These are phyloP conservation scores for Porites lobata DNA, from an alignment of 92 coral and sea anemone genomes.

Conservation along the genomic window DNA sequence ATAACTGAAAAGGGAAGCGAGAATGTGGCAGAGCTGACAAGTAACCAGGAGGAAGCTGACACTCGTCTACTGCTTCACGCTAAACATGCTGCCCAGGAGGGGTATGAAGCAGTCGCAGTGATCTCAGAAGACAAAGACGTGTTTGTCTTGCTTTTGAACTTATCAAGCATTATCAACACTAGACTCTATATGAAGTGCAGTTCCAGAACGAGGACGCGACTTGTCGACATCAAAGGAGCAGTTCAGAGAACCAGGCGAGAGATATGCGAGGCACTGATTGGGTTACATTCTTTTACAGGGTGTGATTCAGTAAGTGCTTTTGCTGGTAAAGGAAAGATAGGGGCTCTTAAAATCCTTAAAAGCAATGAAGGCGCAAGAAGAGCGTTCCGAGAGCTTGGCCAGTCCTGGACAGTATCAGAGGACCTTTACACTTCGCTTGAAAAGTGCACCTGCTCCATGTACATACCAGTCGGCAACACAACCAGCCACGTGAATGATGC, in stretches of 20 bases:
- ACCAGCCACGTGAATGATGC: conserved; percentile 10
- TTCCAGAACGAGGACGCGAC: not conserved
- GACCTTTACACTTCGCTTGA: conserved; percentile 19
- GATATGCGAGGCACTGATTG: conserved; percentile 24
- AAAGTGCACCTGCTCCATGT: conserved; percentile 29
- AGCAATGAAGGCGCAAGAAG: not conserved
- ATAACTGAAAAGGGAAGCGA: not conserved
- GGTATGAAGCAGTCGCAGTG: not conserved
- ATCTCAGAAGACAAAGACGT: conserved; percentile 1
- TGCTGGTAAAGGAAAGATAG: conserved; percentile 26
- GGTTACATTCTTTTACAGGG: conserved; percentile 3
- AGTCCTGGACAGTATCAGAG: conserved; percentile 45
- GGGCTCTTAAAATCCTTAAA: conserved; percentile 5
- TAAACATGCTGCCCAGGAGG: not conserved
- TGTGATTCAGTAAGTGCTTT: not conserved
- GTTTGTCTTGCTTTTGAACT: conserved; percentile 14
- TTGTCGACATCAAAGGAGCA: not conserved
- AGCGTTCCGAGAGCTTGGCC: conserved; percentile 52
- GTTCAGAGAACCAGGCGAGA: conserved; percentile 2
- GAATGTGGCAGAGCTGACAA: not conserved
- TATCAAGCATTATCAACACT: not conserved
- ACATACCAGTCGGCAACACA: conserved; percentile 21
- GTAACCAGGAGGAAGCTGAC: conserved; percentile 14
- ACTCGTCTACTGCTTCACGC: conserved; percentile 1
- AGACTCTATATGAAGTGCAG: not conserved